phyloP scores from a whole-genome alignment of 2,888 invertebrate species.

The Parnassius smintheus region DNA sequence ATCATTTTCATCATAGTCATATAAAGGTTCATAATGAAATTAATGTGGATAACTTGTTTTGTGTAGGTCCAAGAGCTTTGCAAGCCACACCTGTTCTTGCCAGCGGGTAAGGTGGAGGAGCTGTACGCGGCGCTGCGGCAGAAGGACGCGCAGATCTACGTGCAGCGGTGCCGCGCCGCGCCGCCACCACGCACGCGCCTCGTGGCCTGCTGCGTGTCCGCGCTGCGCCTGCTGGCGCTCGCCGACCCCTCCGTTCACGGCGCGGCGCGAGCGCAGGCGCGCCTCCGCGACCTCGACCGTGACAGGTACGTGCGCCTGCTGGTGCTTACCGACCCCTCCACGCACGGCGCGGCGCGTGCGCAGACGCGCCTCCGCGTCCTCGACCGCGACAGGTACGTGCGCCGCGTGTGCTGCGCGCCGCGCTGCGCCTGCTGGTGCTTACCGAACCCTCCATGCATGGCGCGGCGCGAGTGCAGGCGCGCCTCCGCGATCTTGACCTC shows the following conservation, averaged over 20 bases:
- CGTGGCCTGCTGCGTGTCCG: constrained; percentile 92
- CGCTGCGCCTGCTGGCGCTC: constrained; percentile 84
- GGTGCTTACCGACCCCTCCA: too few species aligned
- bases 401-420: too few species aligned
- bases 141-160: constrained; percentile 97
- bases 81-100: constrained; percentile 90
- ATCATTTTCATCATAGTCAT: too few species aligned
- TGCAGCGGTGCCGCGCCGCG: constrained; percentile 85
- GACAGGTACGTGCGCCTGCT: constrained; percentile 78
- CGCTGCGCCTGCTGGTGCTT: too few species aligned
- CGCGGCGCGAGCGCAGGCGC: constrained; percentile 85
- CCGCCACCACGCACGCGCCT: constrained; percentile 84
- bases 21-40: too few species aligned
- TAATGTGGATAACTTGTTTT: neutral
- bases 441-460: constrained; percentile 48
- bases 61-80: constrained; percentile 84
- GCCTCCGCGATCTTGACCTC: constrained; percentile 91
- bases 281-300: constrained; percentile 90
- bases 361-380: constrained; percentile 60
- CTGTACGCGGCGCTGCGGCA: constrained; percentile 92
- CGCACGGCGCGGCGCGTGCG: too few species aligned
- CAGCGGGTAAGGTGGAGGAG: constrained; percentile 93
- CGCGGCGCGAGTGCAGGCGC: constrained; percentile 83
- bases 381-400: neutral
- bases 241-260: constrained; percentile 95